Evolutionary conservation across 2,797 vertebrate genomes (phyloP).

Genomic region (Poecilia wingei): DNA sequence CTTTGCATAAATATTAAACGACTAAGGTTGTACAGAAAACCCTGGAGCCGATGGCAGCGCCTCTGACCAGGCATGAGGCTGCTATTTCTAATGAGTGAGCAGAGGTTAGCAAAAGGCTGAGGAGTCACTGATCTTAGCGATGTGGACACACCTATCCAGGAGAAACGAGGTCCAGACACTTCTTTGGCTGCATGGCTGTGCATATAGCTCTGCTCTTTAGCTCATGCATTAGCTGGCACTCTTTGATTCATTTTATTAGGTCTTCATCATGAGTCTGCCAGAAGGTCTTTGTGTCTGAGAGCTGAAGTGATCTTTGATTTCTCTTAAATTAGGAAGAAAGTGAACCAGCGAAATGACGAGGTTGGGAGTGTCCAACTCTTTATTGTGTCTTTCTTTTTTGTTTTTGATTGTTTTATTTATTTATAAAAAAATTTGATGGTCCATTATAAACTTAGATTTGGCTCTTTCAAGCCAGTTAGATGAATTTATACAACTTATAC

Average conservation of each 20-base stretch:
- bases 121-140: slow-evolving; percentile 46
- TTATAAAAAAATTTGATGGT: not conserved
- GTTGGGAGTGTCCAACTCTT: not conserved
- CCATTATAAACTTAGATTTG: not conserved
- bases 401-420: not conserved
- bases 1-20: slow-evolving; percentile 39
- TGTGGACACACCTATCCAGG: slow-evolving; percentile 6
- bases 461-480: not conserved
- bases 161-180: slow-evolving; percentile 7
- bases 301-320: slow-evolving; percentile 3
- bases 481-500: not conserved
- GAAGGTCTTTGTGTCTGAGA: slow-evolving; percentile 7
- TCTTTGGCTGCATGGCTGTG: not conserved
- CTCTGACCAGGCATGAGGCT: slow-evolving; percentile 46
- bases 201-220: slow-evolving; percentile 8
- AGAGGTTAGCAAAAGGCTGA: slow-evolving; percentile 53
- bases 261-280: slow-evolving; percentile 16
- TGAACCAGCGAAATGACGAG: not conserved
- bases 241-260: slow-evolving; percentile 24
- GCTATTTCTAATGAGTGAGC: slow-evolving; percentile 45
- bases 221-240: slow-evolving; percentile 6
- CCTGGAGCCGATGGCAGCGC: slow-evolving; percentile 49
- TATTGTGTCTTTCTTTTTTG: not conserved
- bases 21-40: slow-evolving; percentile 10
- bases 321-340: not conserved